phyloP scores from a whole-genome alignment of 2,888 invertebrate genomes.

The Leucozona laternaria region DNA sequence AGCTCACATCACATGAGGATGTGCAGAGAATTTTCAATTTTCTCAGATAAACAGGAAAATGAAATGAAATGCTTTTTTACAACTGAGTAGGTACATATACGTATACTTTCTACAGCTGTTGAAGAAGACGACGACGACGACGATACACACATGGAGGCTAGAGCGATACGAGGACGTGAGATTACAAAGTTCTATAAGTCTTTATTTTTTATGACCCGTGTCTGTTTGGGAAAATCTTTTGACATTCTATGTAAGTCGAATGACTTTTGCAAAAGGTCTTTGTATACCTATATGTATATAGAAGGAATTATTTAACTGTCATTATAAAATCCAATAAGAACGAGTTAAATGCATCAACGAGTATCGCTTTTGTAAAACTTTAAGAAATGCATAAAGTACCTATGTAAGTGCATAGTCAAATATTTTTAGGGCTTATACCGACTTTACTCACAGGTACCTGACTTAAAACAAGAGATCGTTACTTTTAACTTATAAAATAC shows the following conservation, averaged over 20 bases:
- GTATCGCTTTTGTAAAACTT: background rate
- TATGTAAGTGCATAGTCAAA: background rate
- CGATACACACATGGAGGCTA: conserved; percentile 2
- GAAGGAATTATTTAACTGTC: background rate
- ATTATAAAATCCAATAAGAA: conserved; percentile 14
- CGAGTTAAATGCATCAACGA: conserved; percentile 5
- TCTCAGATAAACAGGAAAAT: conserved; percentile 75
- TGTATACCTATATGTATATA: background rate
- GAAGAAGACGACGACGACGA: conserved; percentile 14
- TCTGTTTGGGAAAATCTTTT: conserved; percentile 24
- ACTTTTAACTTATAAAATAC: too few species aligned
- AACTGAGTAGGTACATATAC: background rate
- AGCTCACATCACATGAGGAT: conserved; percentile 27
- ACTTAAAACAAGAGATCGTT: too few species aligned
- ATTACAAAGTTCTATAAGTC: conserved; percentile 42
- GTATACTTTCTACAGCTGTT: background rate
- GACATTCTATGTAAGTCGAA: conserved; percentile 1
- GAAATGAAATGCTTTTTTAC: conserved; percentile 69
- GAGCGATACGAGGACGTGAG: conserved; percentile 15
- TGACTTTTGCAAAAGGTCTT: background rate
- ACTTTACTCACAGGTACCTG: too few species aligned
- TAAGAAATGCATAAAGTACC: background rate
- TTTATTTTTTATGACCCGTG: conserved; percentile 63
- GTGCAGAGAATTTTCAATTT: conserved; percentile 72
- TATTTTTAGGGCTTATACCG: too few species aligned